phyloP scores from a whole-genome alignment of 2,113 vertebrate genomes.

The human (Homo sapiens) region DNA sequence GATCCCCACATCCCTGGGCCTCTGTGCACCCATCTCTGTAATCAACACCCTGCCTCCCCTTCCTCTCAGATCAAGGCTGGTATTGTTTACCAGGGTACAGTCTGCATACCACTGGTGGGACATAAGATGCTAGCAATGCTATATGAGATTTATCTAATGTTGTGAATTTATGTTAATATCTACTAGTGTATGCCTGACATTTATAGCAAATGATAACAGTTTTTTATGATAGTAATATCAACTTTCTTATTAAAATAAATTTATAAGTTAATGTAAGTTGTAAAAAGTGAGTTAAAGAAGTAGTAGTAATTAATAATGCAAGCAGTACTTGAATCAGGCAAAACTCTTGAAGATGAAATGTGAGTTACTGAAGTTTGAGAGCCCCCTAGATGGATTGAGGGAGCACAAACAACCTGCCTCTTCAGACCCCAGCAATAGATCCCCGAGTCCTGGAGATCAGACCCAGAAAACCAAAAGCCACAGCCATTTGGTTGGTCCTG shows the following conservation, averaged over 20 bases:
- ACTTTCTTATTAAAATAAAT: not conserved
- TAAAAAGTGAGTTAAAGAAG: not conserved
- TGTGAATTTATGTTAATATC: not conserved
- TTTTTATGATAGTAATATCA: not conserved
- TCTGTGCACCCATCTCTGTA: not conserved
- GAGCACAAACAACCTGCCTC: not conserved
- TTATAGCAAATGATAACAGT: not conserved
- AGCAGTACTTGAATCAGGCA: not conserved
- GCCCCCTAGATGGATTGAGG: not conserved
- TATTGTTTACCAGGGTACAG: not conserved
- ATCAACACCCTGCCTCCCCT: not conserved
- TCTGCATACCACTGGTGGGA: rapidly evolving
- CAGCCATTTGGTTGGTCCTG: not conserved
- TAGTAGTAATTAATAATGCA: not conserved
- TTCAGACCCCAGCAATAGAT: not conserved
- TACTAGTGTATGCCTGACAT: not conserved
- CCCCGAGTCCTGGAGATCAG: not conserved
- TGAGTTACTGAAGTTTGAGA: not conserved
- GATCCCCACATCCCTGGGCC: not conserved
- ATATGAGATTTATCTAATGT: not conserved
- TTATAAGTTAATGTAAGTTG: not conserved
- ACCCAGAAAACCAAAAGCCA: not conserved
- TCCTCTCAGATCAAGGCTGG: not conserved
- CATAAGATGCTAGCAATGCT: not conserved
- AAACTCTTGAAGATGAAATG: not conserved